phyloP scores from a whole-genome alignment of 2,888 invertebrate species.

The Seladonia tumulorum region DNA sequence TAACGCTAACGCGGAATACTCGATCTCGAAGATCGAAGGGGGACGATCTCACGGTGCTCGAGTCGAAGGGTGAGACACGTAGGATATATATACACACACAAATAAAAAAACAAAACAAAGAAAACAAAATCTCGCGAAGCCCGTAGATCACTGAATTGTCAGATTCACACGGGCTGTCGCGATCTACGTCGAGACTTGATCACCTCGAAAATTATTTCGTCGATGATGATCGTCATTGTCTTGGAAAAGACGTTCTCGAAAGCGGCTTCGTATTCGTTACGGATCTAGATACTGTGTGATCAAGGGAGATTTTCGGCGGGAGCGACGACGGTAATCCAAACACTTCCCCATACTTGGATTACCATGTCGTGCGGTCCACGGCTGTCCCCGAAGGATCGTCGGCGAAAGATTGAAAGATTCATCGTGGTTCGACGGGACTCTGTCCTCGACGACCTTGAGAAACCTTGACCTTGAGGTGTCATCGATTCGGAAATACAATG shows the following conservation, averaged over 20 bases:
- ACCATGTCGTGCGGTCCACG: conserved; percentile 47
- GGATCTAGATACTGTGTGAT: background rate
- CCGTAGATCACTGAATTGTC: background rate
- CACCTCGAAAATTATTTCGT: background rate
- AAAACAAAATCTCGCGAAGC: background rate
- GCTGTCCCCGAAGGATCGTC: background rate
- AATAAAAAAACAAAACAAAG: too few species aligned
- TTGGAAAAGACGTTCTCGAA: conserved; percentile 17
- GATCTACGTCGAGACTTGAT: too few species aligned
- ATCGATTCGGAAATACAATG: background rate
- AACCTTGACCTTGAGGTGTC: too few species aligned
- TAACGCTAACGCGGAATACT: conserved; percentile 20
- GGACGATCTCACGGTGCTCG: conserved; percentile 29
- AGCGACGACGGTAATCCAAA: conserved; percentile 71
- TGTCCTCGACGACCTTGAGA: background rate
- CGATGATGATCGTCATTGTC: background rate
- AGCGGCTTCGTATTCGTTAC: conserved; percentile 24
- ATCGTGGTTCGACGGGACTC: too few species aligned
- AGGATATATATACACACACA: background rate
- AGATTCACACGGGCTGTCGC: background rate
- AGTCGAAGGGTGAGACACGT: conserved; percentile 24
- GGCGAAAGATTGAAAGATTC: too few species aligned
- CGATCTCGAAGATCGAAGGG: conserved; percentile 11
- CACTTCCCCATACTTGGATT: conserved; percentile 81
- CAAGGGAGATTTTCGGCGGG: conserved; percentile 5